These are phyloP conservation scores for Tetramorium parvispinum DNA, from an alignment of 1,140 invertebrate species.

Conservation along the genomic window DNA sequence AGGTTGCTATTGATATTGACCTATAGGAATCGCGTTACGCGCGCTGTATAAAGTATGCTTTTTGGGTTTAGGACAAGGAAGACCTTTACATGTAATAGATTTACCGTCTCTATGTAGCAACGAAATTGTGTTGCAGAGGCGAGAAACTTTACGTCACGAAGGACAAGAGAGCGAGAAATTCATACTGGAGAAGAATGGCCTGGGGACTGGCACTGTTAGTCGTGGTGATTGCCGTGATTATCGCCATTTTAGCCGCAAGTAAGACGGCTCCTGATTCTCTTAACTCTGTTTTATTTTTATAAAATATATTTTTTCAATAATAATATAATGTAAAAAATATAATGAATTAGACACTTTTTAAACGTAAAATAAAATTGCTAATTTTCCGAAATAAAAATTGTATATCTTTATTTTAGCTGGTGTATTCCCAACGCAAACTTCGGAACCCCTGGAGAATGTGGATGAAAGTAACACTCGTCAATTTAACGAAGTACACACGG, in stretches of 20 bases:
- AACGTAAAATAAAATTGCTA: neutral
- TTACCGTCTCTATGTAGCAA: conserved; percentile 40
- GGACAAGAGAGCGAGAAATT: conserved; percentile 90
- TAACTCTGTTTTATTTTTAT: neutral
- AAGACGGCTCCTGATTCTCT: conserved; percentile 75
- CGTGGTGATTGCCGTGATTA: conserved; percentile 88
- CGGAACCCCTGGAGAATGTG: conserved; percentile 80
- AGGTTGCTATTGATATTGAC: conserved; percentile 38
- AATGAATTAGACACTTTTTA: neutral
- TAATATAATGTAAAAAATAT: conserved; percentile 15
- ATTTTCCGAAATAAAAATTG: neutral
- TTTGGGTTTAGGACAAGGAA: conserved; percentile 67
- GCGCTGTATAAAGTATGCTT: conserved; percentile 75
- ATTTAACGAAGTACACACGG: conserved; percentile 76
- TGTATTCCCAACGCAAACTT: conserved; percentile 86
- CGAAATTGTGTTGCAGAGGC: conserved; percentile 88
- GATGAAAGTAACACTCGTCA: conserved; percentile 73
- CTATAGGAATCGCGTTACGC: conserved; percentile 61
- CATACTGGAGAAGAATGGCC: conserved; percentile 88
- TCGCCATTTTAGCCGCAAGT: conserved; percentile 91
- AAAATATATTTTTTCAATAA: neutral
- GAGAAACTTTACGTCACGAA: conserved; percentile 93
- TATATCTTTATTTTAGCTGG: conserved; percentile 84
- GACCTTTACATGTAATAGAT: neutral
- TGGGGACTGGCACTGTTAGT: conserved; percentile 88